phyloP scores from a whole-genome alignment of 2,888 invertebrate species.

The Stratiomys singularior region DNA sequence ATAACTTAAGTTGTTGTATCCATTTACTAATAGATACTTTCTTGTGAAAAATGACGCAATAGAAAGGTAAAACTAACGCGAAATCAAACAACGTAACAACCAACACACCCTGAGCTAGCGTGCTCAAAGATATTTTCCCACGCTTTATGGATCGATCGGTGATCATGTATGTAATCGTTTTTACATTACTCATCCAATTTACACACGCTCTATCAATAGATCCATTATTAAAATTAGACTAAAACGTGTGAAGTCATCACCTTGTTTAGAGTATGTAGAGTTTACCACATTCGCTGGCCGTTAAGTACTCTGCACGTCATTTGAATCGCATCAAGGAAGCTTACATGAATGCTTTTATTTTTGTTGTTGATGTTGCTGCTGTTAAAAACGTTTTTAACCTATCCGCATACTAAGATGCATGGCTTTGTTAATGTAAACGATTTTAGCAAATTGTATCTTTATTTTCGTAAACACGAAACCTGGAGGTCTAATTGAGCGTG shows the following conservation, averaged over 20 bases:
- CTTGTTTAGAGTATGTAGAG: conserved; percentile 4
- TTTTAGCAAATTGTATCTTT: background rate
- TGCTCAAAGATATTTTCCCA: conserved; percentile 39
- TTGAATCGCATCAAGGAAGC: background rate
- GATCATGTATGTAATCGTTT: conserved; percentile 2
- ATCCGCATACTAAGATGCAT: background rate
- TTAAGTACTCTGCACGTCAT: background rate
- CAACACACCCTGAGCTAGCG: background rate
- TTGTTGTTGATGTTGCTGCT: no score
- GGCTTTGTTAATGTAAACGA: background rate
- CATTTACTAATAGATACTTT: conserved; percentile 28
- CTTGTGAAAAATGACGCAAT: conserved; percentile 13
- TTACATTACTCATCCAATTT: conserved; percentile 41
- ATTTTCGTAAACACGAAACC: background rate
- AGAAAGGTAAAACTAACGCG: background rate
- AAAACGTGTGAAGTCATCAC: conserved; percentile 40
- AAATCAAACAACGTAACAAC: background rate
- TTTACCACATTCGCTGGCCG: background rate
- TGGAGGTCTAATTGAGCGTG: background rate
- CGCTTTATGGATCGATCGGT: conserved; percentile 29
- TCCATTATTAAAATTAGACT: conserved; percentile 39
- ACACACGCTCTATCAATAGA: conserved; percentile 5
- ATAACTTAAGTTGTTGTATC: background rate
- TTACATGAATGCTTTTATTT: background rate
- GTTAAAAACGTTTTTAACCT: conserved; percentile 19